These are phyloP conservation scores for Calliphora vicina DNA, from an alignment of 1,140 invertebrate species.

Conservation along the genomic window DNA sequence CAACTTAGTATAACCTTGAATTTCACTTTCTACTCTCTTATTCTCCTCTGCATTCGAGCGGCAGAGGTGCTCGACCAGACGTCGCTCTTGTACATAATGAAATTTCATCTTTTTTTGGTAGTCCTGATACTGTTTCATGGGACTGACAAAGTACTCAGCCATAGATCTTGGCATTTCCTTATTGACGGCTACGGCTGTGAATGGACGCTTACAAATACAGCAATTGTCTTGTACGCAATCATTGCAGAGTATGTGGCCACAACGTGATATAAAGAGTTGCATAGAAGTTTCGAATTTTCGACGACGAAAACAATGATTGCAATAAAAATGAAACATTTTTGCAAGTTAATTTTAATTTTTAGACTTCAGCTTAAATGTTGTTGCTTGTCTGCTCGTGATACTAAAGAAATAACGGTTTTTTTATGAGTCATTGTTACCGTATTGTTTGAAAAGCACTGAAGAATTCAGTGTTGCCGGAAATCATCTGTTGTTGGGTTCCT, in stretches of 20 bases:
- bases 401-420: too few relatives aligned
- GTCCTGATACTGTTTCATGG: background rate
- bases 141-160: background rate
- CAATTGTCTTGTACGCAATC: background rate
- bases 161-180: background rate
- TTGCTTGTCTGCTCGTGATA: too few relatives aligned
- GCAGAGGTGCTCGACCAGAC: background rate
- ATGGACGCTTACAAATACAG: background rate
- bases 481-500: too few relatives aligned
- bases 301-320: background rate
- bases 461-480: too few relatives aligned
- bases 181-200: background rate
- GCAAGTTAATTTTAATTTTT: too few relatives aligned
- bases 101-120: background rate
- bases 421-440: too few relatives aligned
- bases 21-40: background rate
- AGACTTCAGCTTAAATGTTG: too few relatives aligned
- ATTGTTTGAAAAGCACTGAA: too few relatives aligned
- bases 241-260: background rate
- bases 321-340: background rate
- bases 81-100: slow-evolving; percentile 5
- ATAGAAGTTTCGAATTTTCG: background rate
- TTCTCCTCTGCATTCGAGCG: background rate
- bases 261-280: background rate
- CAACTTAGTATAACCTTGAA: background rate